These are phyloP conservation scores for Eurytoma adleriae DNA, from an alignment of 2,888 invertebrate genomes.

Conservation along the genomic window DNA sequence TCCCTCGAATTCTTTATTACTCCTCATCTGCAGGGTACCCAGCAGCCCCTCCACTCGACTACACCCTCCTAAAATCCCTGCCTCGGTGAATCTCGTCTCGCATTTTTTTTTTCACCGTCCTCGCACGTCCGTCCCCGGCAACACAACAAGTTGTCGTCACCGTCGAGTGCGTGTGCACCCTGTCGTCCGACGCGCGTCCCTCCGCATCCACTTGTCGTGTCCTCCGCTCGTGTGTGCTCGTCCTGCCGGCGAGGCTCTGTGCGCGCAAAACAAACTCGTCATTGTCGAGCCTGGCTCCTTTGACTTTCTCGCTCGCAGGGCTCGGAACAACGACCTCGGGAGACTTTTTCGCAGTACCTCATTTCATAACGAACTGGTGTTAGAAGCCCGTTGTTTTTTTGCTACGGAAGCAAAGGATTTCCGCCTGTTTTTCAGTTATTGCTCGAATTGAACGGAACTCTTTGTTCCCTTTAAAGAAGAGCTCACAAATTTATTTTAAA, in stretches of 20 bases:
- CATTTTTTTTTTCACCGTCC: constrained; percentile 7
- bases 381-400: constrained; percentile 3
- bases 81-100: not conserved
- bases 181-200: constrained; percentile 1
- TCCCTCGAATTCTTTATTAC: constrained; percentile 19
- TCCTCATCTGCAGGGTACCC: not conserved
- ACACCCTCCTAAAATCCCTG: not conserved
- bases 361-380: not conserved
- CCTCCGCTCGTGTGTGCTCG: constrained; percentile 1
- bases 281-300: constrained; percentile 7
- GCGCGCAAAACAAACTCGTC: constrained; percentile 45
- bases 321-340: constrained; percentile 7
- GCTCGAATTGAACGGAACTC: too few relatives aligned
- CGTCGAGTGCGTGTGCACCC: constrained; percentile 21
- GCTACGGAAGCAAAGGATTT: too few relatives aligned
- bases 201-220: constrained; percentile 21
- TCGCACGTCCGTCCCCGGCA: constrained; percentile 36
- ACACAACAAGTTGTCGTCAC: not conserved
- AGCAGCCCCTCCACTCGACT: constrained; percentile 13
- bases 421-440: too few relatives aligned
- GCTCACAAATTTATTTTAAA: too few relatives aligned
- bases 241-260: constrained; percentile 25
- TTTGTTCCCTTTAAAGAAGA: too few relatives aligned
- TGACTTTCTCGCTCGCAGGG: not conserved
- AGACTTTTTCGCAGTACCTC: not conserved